A percentile compares a stretch with the other conserved stretches of the same genome.
phyloP scores from a whole-genome alignment of 2,113 vertebrate genomes.

The Halcyon senegalensis region DNA sequence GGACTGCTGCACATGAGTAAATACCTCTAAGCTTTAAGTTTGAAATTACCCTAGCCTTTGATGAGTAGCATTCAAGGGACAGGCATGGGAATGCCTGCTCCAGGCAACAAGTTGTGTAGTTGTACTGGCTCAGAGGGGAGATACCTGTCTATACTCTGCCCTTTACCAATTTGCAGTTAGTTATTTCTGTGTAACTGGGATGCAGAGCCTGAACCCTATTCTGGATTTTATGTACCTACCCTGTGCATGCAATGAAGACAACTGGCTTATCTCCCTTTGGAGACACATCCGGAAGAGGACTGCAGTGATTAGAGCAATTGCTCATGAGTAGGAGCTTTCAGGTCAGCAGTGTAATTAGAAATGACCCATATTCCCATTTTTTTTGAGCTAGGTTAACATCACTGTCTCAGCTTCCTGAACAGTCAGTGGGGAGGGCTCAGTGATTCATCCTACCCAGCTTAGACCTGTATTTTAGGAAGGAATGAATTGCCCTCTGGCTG shows the following conservation, averaged over 20 bases:
- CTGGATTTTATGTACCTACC: not conserved
- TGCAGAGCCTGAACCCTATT: not conserved
- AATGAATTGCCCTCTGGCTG: not conserved
- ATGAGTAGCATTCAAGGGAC: not conserved
- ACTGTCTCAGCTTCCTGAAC: constrained; percentile 45
- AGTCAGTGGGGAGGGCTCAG: constrained; percentile 24
- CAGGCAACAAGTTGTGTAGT: not conserved
- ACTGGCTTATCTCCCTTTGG: not conserved
- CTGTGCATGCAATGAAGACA: not conserved
- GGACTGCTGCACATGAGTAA: not conserved
- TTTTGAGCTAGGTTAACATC: not conserved
- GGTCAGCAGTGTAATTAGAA: not conserved
- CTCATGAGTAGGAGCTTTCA: not conserved
- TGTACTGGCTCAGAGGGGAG: not conserved
- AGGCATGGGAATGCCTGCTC: not conserved
- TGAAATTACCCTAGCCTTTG: not conserved
- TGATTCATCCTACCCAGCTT: constrained; percentile 39
- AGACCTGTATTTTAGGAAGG: constrained; percentile 19
- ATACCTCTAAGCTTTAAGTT: not conserved
- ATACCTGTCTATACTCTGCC: not conserved
- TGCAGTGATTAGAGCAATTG: constrained; percentile 3
- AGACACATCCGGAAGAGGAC: not conserved
- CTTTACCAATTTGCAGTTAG: not conserved
- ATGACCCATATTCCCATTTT: not conserved
- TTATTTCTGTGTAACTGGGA: not conserved